Base-by-base conservation (phyloP, 2,888 invertebrate species). In the Teinopalpus imperialis region DNA sequence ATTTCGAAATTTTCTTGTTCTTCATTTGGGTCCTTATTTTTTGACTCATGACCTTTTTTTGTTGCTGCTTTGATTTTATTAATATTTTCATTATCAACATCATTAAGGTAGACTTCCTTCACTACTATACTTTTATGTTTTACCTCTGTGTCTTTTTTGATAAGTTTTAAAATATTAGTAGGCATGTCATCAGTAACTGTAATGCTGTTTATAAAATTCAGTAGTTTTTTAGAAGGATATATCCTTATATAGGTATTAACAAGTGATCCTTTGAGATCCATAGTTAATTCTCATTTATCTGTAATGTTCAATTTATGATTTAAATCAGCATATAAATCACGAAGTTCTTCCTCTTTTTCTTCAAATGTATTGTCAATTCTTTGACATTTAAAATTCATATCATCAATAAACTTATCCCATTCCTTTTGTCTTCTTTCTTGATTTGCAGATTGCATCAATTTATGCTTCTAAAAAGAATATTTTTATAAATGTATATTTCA, bases 351-450 rank as follows among this genome's bases (percentile, higher is more conserved):
- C 80, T 96, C 94, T 76, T 95, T 95, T 64, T 93, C 92, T 68
- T 93, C 92, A 83, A 94, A 95, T 26, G 93, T 92, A 69, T 92
- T 91, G 65, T 96, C 94, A 56, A 96, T 93, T 70, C 93, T 91
- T 56, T 91, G 87, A 74, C 94, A 95, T 63, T 93, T 93, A 56
- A 92, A 91, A 64, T 93, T 93, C 83, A 96, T 93, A 76, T 94
- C 93, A 89, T 93, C 93, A 76, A 95, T 92, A 67, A 96, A 95
- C 53, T 90, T 90, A 62, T 93, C 90, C 93, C 94, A 95, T 75
- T 94, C 92, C 39, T 78, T 79, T 57, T 78, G 68, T 31, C 88
- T 74, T 49, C 72, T 78, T 29, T 73, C 69, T 45, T 63, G 66
- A 24, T 85, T 82, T 51, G 71, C 70, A 49, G 55, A 54, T 53